Evolutionary conservation across 2,113 vertebrate species (phyloP), one percentile per base, ranked within the genome.

Genomic region (Cygnus buccinator): DNA sequence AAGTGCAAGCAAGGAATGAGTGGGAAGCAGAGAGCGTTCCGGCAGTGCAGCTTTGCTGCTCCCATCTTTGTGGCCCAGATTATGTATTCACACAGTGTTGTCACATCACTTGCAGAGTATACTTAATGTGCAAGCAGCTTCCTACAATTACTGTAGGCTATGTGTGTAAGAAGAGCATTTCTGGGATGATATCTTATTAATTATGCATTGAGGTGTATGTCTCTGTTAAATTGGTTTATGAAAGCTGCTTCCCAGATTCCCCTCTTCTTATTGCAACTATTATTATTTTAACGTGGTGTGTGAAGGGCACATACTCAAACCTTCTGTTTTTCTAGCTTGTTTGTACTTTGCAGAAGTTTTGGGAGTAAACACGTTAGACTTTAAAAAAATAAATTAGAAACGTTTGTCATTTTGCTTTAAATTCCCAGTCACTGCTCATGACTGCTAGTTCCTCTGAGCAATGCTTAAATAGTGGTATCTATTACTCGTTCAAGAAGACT

Each of bases 221-320:
- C 74, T 87, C n/a, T 58, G 50, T 72, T 87, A 95, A 94, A 80
- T 33, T 93, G 96, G 95, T 50, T 75, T 82, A 78, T 95, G 93
- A 93, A 77, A 97, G 91, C 96, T 95, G 94, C 80, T 63, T 97
- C 95, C 95, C 96, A 95, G 92, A 62, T 94, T 97, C 93, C 83
- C 78, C 87, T 95, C 86, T 94, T 84, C 92, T 29, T 48, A 28
- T 58, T 85, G 92, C 93, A 87, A 66, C 84, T 71, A 3, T 33
- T 33, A 3, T 90, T 82, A 35, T 54, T 93, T 96, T 88, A 88
- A 91, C 58, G n/a, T 90, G 46, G 44, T 70, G 92, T 86, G 95
- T 87, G 86, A 97, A 97, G 96, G 96, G 90, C 96, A 95, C 72
- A 94, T 75, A 29, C 79, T 95, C 37, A 66, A 95, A 95, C 95